Base-by-base conservation (phyloP, 2,113 vertebrate genomes). In the Otis tarda region DNA sequence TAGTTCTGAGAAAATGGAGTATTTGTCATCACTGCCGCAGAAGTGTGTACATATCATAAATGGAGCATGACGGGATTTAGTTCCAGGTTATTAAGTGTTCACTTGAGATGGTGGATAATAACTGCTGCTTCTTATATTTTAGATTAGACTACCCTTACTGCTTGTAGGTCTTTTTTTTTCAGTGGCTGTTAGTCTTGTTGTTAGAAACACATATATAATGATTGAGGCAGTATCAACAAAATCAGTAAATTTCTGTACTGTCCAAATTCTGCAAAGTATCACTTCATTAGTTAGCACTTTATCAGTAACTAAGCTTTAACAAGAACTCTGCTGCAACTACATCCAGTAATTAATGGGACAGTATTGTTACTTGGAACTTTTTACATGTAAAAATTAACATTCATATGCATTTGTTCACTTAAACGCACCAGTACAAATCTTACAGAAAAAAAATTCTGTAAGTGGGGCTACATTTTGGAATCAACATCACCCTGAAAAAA, bases 71-170 rank as follows among this genome's bases (percentile, higher is more conserved):
- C 94, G 96, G 89, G 94, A 89, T 90, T 97, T 97, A 97, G 94
- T 97, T 98, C 95, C 96, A 96, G 90, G 87, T 97, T 98, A 96
- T 95, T 96, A 97, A 96, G 77, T 94, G 94, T 88, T 97, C 90
- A 89, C 95, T 95, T 94, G 79, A 90, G 83, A 94, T 94, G 75
- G 74, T 93, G 70, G 82, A 85, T 79, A 90, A 86, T 94, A 90
- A 85, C 87, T 87, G 68, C 64, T 89, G 59, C 73, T 95, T 90
- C 87, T 93, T 80, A 94, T 93, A 85, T 91, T 90, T 95, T 92
- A 83, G 80, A 93, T 95, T 85, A 94, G 87, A 61, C 61, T 75
- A 74, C 57, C 65, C 39, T 95, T 91, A 70, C 56, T 90, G 47
- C 80, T 79, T 49, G 6, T 71, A 83, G 64, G 64, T 64, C 60